Conservation (phyloP, 1,140 invertebrate genomes). For the Drosophila littoralis region DNA sequence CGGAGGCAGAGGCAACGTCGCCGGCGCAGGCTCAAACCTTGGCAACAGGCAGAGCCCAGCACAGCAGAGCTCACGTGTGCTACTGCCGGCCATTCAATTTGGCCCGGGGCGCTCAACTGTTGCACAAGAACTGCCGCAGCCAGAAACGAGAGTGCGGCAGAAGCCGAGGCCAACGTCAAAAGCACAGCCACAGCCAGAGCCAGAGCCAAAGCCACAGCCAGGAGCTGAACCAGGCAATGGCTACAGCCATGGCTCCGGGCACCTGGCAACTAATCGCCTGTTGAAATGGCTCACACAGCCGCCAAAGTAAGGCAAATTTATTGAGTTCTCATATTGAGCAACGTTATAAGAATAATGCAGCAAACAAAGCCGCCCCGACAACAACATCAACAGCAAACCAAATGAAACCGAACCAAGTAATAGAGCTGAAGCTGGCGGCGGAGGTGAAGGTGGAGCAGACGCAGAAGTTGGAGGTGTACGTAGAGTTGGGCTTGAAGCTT, state of each 20-base stretch:
- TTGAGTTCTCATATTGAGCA: constrained; percentile 82
- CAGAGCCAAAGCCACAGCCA: not conserved
- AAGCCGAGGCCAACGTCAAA: not conserved
- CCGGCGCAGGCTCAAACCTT: not conserved
- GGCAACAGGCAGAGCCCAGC: constrained; percentile 12
- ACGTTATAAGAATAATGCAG: constrained; percentile 77
- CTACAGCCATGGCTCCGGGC: constrained; percentile 17
- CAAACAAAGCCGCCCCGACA: constrained; percentile 47
- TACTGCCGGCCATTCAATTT: constrained; percentile 43
- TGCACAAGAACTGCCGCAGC: constrained; percentile 45
- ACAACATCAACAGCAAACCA: constrained; percentile 10
- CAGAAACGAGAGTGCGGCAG: not conserved
- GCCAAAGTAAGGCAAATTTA: constrained; percentile 68
- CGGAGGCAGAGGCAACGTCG: not conserved
- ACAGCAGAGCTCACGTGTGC: constrained; percentile 31
- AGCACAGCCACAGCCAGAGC: constrained; percentile 3
- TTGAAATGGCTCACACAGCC: constrained; percentile 67
- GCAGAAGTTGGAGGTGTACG: not conserved
- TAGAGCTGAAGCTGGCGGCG: not conserved
- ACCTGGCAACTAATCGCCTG: constrained; percentile 77
- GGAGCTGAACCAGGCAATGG: not conserved
- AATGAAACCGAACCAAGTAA: constrained; percentile 15
- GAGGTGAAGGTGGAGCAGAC: not conserved
- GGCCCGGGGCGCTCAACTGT: constrained; percentile 59
- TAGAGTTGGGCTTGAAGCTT: not conserved